Evolutionary conservation across 2,113 vertebrate species (phyloP).

Genomic region (Corythaeola cristata): DNA sequence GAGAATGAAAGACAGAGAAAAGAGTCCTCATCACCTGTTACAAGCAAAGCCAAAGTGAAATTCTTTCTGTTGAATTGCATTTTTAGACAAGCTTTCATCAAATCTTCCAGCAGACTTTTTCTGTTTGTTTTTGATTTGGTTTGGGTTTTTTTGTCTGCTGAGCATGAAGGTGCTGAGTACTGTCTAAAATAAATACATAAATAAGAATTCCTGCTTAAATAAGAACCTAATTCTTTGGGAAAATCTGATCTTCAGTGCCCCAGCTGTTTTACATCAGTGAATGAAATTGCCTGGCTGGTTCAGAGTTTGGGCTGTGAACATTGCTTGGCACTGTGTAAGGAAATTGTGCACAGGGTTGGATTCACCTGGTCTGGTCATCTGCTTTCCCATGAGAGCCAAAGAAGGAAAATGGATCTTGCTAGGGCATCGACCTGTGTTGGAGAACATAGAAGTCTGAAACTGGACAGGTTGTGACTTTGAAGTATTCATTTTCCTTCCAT

Average conservation of each 20-base stretch:
- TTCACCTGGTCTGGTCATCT: not conserved
- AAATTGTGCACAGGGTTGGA: not conserved
- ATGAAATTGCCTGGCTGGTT: not conserved
- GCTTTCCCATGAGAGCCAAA: not conserved
- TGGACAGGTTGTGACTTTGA: not conserved
- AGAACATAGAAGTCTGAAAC: not conserved
- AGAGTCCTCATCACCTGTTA: not conserved
- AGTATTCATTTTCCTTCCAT: not conserved
- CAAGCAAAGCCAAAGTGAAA: rapidly evolving
- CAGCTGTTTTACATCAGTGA: not conserved
- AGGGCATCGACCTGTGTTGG: not conserved
- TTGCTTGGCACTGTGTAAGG: not conserved
- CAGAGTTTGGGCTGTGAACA: not conserved
- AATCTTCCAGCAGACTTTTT: not conserved
- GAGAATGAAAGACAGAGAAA: not conserved
- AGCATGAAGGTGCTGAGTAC: not conserved
- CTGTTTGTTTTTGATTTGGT: not conserved
- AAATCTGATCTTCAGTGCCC: not conserved
- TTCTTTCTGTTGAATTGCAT: not conserved
- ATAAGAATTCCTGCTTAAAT: not conserved
- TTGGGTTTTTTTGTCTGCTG: not conserved
- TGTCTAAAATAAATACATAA: not conserved
- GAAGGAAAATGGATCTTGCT: not conserved
- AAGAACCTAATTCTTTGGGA: not conserved
- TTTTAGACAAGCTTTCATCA: not conserved